Percentiles rank a stretch among this genome's conserved stretches.
These are phyloP conservation scores for Amitus sp. DNA, from an alignment of 2,888 invertebrate genomes.

Conservation along the genomic window DNA sequence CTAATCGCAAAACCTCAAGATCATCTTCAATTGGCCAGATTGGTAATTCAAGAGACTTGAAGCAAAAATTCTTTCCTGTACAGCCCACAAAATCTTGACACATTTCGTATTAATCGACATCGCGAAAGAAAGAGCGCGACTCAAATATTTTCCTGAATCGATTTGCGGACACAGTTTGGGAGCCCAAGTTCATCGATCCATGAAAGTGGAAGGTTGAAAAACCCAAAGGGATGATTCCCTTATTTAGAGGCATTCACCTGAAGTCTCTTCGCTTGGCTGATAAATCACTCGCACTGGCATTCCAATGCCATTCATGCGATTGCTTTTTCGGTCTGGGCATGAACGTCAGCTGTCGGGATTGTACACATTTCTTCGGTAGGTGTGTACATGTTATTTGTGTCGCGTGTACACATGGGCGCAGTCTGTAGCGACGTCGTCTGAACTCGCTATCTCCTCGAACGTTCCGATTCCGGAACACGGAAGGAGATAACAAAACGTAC, in stretches of 20 bases:
- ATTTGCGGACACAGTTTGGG: neutral
- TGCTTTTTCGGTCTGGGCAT: constrained; percentile 33
- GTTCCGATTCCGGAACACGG: neutral
- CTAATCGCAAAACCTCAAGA: too few species aligned
- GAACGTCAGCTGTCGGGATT: constrained; percentile 31
- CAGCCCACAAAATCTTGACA: too few species aligned
- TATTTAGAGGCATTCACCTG: constrained; percentile 37
- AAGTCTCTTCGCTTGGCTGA: constrained; percentile 11
- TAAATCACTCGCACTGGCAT: constrained; percentile 33
- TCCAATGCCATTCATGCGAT: constrained; percentile 28
- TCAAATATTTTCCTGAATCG: too few species aligned
- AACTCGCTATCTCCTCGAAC: constrained; percentile 3
- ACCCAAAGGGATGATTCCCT: constrained; percentile 36
- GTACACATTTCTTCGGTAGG: constrained; percentile 11
- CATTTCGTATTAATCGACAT: too few species aligned
- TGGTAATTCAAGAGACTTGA: too few species aligned
- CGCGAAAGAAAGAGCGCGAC: too few species aligned
- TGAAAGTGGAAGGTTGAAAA: constrained; percentile 20
- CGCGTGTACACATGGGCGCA: neutral
- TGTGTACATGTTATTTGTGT: constrained; percentile 19
- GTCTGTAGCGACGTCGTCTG: too few species aligned
- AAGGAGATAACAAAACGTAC: neutral
- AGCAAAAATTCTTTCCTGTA: too few species aligned
- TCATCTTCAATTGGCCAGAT: too few species aligned
- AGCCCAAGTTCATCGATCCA: constrained; percentile 17